These are phyloP conservation scores for Oopsacas minuta DNA, from an alignment of 37 sponge, comb jelly and placozoan genomes.

Conservation along the genomic window DNA sequence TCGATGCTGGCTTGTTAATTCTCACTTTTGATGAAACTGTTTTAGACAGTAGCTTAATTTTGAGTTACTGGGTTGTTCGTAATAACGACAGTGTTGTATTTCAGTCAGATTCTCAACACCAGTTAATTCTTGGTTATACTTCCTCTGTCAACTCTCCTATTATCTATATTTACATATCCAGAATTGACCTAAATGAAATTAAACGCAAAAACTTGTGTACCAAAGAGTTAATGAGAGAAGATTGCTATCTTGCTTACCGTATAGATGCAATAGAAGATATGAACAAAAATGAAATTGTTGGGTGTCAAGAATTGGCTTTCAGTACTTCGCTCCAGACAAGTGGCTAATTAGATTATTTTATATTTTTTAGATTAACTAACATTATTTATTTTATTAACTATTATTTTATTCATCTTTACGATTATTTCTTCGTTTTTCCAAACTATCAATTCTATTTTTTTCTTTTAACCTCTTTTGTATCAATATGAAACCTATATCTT, in stretches of 20 bases:
- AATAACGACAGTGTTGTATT: constrained; percentile 40
- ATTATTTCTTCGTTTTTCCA: too few species aligned
- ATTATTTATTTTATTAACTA: too few species aligned
- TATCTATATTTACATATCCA: constrained; percentile 23
- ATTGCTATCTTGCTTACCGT: constrained; percentile 60
- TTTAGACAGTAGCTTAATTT: constrained; percentile 23
- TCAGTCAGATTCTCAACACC: constrained; percentile 50
- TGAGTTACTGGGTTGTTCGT: constrained; percentile 38
- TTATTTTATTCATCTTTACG: too few species aligned
- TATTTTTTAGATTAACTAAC: too few species aligned
- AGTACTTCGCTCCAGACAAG: not conserved
- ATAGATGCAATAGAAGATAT: constrained; percentile 63
- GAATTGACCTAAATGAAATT: constrained; percentile 68
- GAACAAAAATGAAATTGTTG: constrained; percentile 47
- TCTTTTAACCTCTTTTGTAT: too few species aligned
- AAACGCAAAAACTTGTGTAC: constrained; percentile 77
- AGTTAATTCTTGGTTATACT: constrained; percentile 26
- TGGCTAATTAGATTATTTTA: constrained; percentile 8
- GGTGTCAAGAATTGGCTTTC: constrained; percentile 34
- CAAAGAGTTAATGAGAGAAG: constrained; percentile 21
- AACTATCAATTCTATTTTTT: too few species aligned
- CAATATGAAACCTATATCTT: too few species aligned
- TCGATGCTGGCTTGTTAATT: constrained; percentile 47
- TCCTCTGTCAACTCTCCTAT: constrained; percentile 9
- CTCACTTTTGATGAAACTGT: constrained; percentile 66